Percentiles rank a stretch among this genome's conserved stretches.
phyloP scores from a whole-genome alignment of 1,140 invertebrate species.

The Gryon sp. region DNA sequence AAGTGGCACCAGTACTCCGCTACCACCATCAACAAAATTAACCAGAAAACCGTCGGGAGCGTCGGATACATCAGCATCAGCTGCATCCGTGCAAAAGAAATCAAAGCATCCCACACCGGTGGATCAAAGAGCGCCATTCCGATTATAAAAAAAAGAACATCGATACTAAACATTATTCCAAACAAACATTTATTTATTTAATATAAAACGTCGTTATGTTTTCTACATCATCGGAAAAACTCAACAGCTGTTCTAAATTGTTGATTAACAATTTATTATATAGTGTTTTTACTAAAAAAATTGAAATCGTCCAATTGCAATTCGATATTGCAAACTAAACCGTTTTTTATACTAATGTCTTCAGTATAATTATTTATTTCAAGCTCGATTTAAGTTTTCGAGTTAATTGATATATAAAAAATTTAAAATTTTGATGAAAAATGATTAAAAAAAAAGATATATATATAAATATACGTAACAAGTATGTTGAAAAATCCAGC shows the following conservation, averaged over 20 bases:
- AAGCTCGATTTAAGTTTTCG: too few relatives aligned
- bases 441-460: background rate
- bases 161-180: too few relatives aligned
- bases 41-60: conserved; percentile 84
- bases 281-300: too few relatives aligned
- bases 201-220: conserved; percentile 7
- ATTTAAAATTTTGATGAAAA: background rate
- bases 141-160: conserved; percentile 79
- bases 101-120: conserved; percentile 79
- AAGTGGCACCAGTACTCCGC: conserved; percentile 84
- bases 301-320: conserved; percentile 37
- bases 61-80: conserved; percentile 81
- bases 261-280: too few relatives aligned
- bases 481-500: too few relatives aligned
- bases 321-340: conserved; percentile 4
- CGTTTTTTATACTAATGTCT: conserved; percentile 8
- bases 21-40: conserved; percentile 83
- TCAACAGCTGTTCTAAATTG: background rate
- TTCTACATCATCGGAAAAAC: conserved; percentile 5
- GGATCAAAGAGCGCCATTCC: conserved; percentile 83
- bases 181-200: conserved; percentile 5
- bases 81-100: conserved; percentile 77
- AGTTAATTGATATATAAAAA: background rate
- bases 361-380: background rate
- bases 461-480: too few relatives aligned